Evolutionary conservation across 2,888 invertebrate species (phyloP).

Genomic region (Hirtodrosophila confusa): DNA sequence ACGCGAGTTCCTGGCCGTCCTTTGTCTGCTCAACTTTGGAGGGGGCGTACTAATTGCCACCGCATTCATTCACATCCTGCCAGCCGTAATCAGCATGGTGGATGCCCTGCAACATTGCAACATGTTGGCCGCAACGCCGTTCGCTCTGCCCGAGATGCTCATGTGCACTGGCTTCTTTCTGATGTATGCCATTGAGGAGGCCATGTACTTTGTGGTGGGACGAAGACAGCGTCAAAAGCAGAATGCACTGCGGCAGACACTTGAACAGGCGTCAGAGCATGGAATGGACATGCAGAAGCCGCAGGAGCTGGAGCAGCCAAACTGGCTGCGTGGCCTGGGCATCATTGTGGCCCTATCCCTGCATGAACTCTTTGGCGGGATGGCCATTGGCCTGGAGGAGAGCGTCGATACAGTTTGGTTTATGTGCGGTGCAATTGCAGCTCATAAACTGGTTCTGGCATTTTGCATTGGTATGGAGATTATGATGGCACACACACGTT

Average conservation of each 20-base stretch:
- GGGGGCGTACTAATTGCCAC: conserved; percentile 93
- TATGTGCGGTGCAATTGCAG: conserved; percentile 92
- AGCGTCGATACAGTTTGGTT: conserved; percentile 88
- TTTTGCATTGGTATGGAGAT: conserved; percentile 95
- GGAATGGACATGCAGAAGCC: neutral
- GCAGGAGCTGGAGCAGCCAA: conserved; percentile 65
- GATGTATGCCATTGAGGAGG: conserved; percentile 91
- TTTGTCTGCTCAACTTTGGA: conserved; percentile 90
- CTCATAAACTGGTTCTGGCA: conserved; percentile 93
- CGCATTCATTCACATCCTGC: conserved; percentile 91
- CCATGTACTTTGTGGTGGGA: conserved; percentile 89
- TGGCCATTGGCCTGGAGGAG: conserved; percentile 92
- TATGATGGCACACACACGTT: conserved; percentile 88
- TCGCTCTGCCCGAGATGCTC: conserved; percentile 89
- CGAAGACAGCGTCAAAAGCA: conserved; percentile 82
- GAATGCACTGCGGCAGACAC: conserved; percentile 2
- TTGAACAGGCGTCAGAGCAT: conserved; percentile 7
- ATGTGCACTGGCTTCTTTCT: conserved; percentile 91
- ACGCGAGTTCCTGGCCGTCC: conserved; percentile 84
- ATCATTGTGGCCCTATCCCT: conserved; percentile 93
- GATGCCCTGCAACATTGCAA: conserved; percentile 85
- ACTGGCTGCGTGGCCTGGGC: conserved; percentile 88
- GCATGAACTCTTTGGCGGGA: conserved; percentile 94
- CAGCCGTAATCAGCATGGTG: conserved; percentile 90
- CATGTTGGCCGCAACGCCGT: conserved; percentile 85